phyloP scores from a whole-genome alignment of 2,888 invertebrate genomes.

The Panopea generosa region DNA sequence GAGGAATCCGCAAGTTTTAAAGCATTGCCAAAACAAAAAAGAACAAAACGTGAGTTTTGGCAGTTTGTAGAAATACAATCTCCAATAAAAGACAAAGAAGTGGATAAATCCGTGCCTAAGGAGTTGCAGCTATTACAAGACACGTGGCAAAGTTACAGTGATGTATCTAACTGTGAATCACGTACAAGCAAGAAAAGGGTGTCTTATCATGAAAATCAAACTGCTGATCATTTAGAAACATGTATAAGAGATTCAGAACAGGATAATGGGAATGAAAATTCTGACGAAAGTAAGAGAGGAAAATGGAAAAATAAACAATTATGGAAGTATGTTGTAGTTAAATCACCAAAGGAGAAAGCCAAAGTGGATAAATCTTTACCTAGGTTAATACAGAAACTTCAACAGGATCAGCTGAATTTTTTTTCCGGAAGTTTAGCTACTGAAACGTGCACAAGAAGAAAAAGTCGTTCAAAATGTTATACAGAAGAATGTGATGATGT shows the following conservation, averaged over 20 bases:
- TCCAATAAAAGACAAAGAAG: not conserved
- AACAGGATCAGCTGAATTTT: not conserved
- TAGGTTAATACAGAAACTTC: not conserved
- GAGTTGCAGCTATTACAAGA: not conserved
- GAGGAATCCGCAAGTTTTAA: too few relatives aligned
- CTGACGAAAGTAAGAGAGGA: not conserved
- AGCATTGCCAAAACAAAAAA: too few relatives aligned
- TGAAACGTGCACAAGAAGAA: not conserved
- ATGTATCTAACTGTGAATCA: too few relatives aligned
- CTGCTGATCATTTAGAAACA: not conserved
- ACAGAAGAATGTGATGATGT: not conserved
- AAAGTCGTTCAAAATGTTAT: not conserved
- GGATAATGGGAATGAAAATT: not conserved
- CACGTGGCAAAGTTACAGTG: not conserved
- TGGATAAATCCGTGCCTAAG: slow-evolving; percentile 15
- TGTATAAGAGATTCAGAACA: not conserved
- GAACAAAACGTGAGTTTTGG: slow-evolving; percentile 9
- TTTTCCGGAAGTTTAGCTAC: not conserved
- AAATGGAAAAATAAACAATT: not conserved
- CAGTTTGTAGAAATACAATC: slow-evolving; percentile 18
- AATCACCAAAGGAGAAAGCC: not conserved
- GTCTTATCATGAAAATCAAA: too few relatives aligned
- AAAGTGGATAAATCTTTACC: slow-evolving; percentile 10
- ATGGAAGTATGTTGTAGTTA: slow-evolving; percentile 29
- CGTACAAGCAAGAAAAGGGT: too few relatives aligned